phyloP scores from a whole-genome alignment of 2,113 vertebrate genomes.

The Gulo gulo region DNA sequence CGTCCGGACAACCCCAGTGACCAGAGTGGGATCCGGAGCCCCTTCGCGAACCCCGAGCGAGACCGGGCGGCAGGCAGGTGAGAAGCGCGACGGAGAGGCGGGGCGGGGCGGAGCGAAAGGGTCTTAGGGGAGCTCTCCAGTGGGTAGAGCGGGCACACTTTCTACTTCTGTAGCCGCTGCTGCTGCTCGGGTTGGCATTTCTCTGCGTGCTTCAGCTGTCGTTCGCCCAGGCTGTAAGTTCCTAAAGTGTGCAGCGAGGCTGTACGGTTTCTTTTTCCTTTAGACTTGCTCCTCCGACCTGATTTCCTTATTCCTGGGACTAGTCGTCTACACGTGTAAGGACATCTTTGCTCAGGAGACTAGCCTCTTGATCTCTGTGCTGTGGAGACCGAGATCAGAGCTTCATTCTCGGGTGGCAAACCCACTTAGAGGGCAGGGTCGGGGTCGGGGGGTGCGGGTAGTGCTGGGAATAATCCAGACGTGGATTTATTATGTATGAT shows the following conservation, averaged over 20 bases:
- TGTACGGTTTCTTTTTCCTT: rapidly evolving
- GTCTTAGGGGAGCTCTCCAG: rapidly evolving
- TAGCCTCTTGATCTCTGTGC: neutral
- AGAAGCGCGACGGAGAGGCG: neutral
- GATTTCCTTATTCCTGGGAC: neutral
- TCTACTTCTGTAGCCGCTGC: rapidly evolving
- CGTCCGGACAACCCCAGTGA: neutral
- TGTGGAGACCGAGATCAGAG: neutral
- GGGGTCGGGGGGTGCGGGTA: too few relatives aligned
- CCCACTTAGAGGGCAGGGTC: neutral
- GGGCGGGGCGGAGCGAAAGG: neutral
- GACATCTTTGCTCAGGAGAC: neutral
- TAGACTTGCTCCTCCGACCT: neutral
- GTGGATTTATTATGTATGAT: neutral
- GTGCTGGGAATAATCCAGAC: neutral
- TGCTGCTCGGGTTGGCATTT: rapidly evolving
- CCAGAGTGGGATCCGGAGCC: slow-evolving; percentile 65
- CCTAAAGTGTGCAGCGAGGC: neutral
- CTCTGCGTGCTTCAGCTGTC: rapidly evolving
- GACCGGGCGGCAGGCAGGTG: slow-evolving; percentile 79
- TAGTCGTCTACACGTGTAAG: neutral
- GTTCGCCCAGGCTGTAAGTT: neutral
- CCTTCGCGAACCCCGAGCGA: slow-evolving; percentile 64
- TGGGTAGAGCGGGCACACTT: rapidly evolving
- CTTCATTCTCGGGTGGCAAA: neutral